These are phyloP conservation scores for Cotesia congregata DNA, from an alignment of 2,888 invertebrate species.

Conservation along the genomic window DNA sequence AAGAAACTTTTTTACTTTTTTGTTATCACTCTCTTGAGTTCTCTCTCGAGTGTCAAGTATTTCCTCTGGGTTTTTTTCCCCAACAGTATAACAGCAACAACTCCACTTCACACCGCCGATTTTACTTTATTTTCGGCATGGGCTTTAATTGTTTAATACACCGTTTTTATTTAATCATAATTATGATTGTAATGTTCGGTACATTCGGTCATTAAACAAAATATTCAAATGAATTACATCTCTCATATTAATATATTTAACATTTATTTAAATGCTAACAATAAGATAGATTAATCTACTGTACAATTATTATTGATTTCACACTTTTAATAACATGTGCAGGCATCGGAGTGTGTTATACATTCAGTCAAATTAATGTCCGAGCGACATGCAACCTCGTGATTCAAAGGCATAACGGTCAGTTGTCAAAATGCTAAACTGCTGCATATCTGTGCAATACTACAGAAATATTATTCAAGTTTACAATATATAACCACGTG, in stretches of 20 bases:
- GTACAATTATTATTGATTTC: constrained; percentile 53
- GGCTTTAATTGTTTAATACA: background rate
- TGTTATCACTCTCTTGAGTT: background rate
- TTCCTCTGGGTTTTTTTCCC: background rate
- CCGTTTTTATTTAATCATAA: background rate
- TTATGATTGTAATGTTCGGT: background rate
- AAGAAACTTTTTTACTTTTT: constrained; percentile 16
- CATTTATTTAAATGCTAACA: constrained; percentile 1
- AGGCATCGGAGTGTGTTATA: constrained; percentile 32
- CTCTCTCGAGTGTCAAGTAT: background rate
- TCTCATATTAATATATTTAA: constrained; percentile 14
- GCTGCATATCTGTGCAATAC: constrained; percentile 44
- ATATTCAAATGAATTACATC: constrained; percentile 1
- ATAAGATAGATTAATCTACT: background rate
- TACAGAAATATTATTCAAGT: constrained; percentile 34
- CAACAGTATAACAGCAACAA: too few species aligned
- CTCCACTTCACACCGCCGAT: background rate
- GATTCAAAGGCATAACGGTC: constrained; percentile 60
- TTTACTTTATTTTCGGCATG: background rate
- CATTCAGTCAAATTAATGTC: constrained; percentile 54
- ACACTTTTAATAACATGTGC: constrained; percentile 51
- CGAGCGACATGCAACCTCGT: constrained; percentile 57
- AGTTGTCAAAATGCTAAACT: constrained; percentile 63
- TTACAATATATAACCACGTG: constrained; percentile 27
- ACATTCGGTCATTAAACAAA: background rate